Base-by-base conservation (phyloP, 2,113 vertebrate genomes). In the Thunnus maccoyii region DNA sequence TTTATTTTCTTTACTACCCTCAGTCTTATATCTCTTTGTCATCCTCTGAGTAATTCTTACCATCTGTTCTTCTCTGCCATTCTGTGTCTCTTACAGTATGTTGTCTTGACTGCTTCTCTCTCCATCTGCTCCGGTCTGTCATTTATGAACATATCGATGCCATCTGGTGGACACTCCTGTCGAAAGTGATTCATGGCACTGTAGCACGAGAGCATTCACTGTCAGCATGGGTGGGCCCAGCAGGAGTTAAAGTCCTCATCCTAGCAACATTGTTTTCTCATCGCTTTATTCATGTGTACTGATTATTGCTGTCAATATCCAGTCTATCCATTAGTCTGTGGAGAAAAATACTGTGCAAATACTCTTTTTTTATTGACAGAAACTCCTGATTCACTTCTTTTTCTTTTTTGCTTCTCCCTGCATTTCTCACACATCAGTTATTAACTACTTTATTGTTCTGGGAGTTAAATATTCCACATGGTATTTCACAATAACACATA, bases 61-160 rank as follows among this genome's bases (percentile, higher is more conserved):
- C 85, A 90, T 91, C 83, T 90, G 86, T 46, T 74, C 78, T 48
- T 71, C 72, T 81, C 78, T 77, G 74, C 80, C 67, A 44, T 61
- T 78, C 67, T 82, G 76, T 3, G 58, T 79, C 82, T 86, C 74
- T 52, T 84, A 74, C 85, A 86, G 76, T 85, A 87, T 72, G 84
- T 63, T 13, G 64, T 66, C 76, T 69, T 41, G 30, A 56, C 64
- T 65, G 61, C 72, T 75, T 76, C 76, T 71, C 64, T 73, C 72
- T 71, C 88, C 82, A 80, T 90, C 87, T 90, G 90, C 80, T 66
- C 71, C 14, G 3, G 70, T 85, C 77, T 74, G 84, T 86, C 82
- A 79, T 76, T 84, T 78, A 25, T 84, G 86, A 88, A 89, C 89
- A 87, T 84, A 83, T 83, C 80, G 69, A 76, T 86, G 89, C 90